Percentiles rank a stretch among this genome's conserved stretches.
phyloP scores from a whole-genome alignment of 2,888 invertebrate species.

The Epistrophe grossulariae region DNA sequence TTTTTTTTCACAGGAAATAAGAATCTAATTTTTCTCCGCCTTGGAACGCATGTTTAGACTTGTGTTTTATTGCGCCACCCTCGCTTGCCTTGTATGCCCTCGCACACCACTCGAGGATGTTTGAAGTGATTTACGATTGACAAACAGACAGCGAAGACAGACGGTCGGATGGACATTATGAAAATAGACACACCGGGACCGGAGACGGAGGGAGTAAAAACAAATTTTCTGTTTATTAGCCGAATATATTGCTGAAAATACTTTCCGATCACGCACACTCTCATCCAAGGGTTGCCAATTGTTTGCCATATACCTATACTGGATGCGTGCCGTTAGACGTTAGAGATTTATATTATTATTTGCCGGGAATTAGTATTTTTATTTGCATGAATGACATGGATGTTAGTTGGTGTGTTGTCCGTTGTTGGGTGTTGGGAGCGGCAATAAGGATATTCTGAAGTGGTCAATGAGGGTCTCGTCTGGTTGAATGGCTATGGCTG shows the following conservation, averaged over 20 bases:
- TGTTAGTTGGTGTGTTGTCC: constrained; percentile 15
- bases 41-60: constrained; percentile 59
- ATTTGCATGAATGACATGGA: constrained; percentile 73
- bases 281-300: constrained; percentile 58
- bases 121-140: constrained; percentile 75
- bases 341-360: constrained; percentile 60
- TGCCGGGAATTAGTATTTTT: constrained; percentile 50
- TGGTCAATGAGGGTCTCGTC: constrained; percentile 60
- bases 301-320: constrained; percentile 50
- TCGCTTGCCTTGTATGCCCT: background rate
- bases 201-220: constrained; percentile 22
- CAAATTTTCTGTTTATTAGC: constrained; percentile 74
- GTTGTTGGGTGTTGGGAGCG: constrained; percentile 21
- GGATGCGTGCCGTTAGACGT: constrained; percentile 57
- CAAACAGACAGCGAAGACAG: constrained; percentile 53
- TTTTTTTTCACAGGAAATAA: constrained; percentile 8
- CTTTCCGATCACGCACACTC: constrained; percentile 67
- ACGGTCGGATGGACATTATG: constrained; percentile 18
- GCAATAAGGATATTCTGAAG: constrained; percentile 45
- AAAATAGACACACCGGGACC: constrained; percentile 13
- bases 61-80: constrained; percentile 51
- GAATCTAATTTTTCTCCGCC: constrained; percentile 42
- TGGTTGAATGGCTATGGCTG: background rate
- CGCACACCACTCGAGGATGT: constrained; percentile 45
- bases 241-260: constrained; percentile 43